phyloP scores from a whole-genome alignment of 2,113 vertebrate species.

The Cavia porcellus region DNA sequence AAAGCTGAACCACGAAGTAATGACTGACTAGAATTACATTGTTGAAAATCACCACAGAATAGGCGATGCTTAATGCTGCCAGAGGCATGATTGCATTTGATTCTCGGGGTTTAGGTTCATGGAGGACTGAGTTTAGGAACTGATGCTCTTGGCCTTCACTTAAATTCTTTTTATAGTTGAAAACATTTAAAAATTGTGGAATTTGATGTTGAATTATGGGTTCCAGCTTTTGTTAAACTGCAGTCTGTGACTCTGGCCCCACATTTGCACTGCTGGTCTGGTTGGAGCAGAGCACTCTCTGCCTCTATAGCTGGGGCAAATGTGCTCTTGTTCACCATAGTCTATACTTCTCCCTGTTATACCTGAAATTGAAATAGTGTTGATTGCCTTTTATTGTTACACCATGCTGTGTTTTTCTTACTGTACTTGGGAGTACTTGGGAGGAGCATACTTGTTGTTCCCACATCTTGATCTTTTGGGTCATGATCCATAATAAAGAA shows the following conservation, averaged over 20 bases:
- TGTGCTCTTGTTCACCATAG: fast-evolving
- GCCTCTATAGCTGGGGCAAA: neutral
- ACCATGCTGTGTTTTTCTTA: neutral
- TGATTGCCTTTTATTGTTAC: neutral
- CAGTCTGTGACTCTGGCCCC: neutral
- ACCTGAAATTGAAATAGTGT: neutral
- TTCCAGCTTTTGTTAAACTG: neutral
- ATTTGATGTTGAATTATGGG: neutral
- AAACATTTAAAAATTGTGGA: neutral
- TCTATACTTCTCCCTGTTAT: neutral
- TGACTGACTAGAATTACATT: neutral
- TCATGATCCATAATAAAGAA: neutral
- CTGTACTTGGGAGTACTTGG: neutral
- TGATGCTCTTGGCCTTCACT: neutral
- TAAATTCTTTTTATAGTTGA: neutral
- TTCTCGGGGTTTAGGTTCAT: neutral
- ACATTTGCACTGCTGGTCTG: neutral
- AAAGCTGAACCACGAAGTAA: neutral
- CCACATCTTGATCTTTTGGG: neutral
- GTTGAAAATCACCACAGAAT: neutral
- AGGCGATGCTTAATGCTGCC: neutral
- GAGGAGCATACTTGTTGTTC: neutral
- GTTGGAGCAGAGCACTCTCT: neutral
- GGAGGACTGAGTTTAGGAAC: neutral
- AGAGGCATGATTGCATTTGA: neutral